These are phyloP conservation scores for Sminthurinus signatus DNA, from an alignment of 1,140 invertebrate genomes.

Conservation along the genomic window DNA sequence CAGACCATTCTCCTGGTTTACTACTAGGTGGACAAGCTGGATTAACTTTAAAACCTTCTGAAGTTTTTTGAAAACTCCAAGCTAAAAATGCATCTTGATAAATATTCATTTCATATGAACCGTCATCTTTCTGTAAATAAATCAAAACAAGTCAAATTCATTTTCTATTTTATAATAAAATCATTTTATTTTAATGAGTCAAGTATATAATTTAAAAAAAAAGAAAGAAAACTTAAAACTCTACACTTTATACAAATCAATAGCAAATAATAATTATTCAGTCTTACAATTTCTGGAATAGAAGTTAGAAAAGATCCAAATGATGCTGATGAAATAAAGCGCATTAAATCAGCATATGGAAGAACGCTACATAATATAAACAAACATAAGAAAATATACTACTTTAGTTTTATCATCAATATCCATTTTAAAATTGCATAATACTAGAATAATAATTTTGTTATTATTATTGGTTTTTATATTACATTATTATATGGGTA, in stretches of 20 bases:
- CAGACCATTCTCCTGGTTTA: constrained; percentile 48
- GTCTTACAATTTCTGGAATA: constrained; percentile 47
- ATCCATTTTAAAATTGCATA: background rate
- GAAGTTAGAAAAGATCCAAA: constrained; percentile 63
- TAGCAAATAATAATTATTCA: too few relatives aligned
- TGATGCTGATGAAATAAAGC: constrained; percentile 71
- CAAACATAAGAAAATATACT: too few relatives aligned
- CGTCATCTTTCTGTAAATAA: constrained; percentile 31
- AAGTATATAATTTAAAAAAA: background rate
- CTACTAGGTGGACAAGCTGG: constrained; percentile 22
- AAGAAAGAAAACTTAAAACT: background rate
- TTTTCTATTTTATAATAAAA: background rate
- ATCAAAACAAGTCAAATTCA: background rate
- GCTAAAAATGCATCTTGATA: constrained; percentile 67
- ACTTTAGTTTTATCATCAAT: constrained; percentile 4
- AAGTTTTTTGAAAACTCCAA: constrained; percentile 62
- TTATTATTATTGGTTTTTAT: too few relatives aligned
- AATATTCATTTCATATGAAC: constrained; percentile 55
- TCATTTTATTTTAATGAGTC: background rate
- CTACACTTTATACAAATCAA: too few relatives aligned
- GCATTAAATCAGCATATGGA: constrained; percentile 67
- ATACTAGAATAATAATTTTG: constrained; percentile 52
- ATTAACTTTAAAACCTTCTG: constrained; percentile 40
- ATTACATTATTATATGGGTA: too few relatives aligned
- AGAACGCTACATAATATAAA: too few relatives aligned